Base-by-base conservation (phyloP, 1,140 invertebrate species). In the Sycophila sp. region DNA sequence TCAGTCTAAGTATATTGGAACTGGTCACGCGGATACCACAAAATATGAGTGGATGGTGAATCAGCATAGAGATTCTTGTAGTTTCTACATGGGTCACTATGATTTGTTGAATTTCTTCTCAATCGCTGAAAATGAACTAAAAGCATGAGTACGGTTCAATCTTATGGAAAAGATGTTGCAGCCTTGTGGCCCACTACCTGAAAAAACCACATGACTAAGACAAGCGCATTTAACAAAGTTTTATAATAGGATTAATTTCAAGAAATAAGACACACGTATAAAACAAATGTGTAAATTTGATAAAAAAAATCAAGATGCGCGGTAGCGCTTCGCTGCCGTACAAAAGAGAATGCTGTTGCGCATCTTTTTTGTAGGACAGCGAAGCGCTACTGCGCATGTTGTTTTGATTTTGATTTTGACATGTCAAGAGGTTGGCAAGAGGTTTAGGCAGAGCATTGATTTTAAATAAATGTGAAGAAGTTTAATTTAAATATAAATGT, bases 1-100 rank as follows among this genome's bases (percentile, higher is more conserved):
- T 15, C 98, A 99, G 82, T 99, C 97, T 24, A 99, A 99, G 87
- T 99, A 99, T 78, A 98, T 99, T 72, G 97, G 98, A 15, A 99
- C 97, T 4, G 97, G 97, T 17, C 97, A 99, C 84, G 96, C 97
- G 1, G 97, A 99, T 76, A 98, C 96, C 1, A 93, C 92, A 0
- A 96, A 97, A 85, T 95, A 94, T 81, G 97, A 99, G 85, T 99
- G 98, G 97, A 79, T 98, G 28, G 95, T 96, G 38, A 99, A 96
- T 87, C 94, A 96, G 80, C 97, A 99, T 82, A 86, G 98, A 66
- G 98, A 99, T 81, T 98, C 96, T 0, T 94, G 92, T 76, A 94
- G 96, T 69, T 98, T 96, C 63, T 98, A 97, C 79, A 92, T 98
- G 87, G 97, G 95, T 0, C 97, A 99, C 86, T 94, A 94, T 75